Percentiles rank a stretch among this genome's conserved stretches.
Evolutionary conservation across 1,140 invertebrate genomes (phyloP).

Genomic region (Leptinotarsa texana): DNA sequence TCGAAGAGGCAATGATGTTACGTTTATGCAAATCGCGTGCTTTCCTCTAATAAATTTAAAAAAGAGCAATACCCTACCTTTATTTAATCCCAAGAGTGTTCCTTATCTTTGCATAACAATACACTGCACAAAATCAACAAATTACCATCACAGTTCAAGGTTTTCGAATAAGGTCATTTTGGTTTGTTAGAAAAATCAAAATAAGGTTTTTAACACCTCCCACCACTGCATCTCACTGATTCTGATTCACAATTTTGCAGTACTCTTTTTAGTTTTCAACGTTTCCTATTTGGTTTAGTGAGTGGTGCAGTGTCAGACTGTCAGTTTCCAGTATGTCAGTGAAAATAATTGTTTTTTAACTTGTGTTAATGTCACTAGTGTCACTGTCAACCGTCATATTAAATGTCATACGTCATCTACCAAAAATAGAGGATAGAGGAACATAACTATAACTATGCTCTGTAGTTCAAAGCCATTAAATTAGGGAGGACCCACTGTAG

Average conservation of each 20-base stretch:
- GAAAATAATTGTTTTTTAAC: neutral
- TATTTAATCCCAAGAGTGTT: neutral
- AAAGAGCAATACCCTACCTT: neutral
- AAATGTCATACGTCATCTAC: too few relatives aligned
- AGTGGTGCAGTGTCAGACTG: neutral
- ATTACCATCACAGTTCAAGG: slow-evolving; percentile 5
- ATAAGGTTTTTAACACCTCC: neutral
- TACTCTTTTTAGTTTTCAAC: neutral
- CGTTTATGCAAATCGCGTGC: neutral
- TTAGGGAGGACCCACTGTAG: too few relatives aligned
- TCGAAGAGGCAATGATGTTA: neutral
- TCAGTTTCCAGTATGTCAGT: slow-evolving; percentile 1
- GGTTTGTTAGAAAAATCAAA: neutral
- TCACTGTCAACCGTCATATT: too few relatives aligned
- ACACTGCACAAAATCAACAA: neutral
- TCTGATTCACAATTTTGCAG: neutral
- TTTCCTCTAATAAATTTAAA: neutral
- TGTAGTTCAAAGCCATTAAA: too few relatives aligned
- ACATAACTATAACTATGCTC: too few relatives aligned
- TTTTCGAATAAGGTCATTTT: neutral
- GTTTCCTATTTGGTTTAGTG: neutral
- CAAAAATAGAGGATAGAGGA: too few relatives aligned
- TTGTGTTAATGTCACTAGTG: too few relatives aligned
- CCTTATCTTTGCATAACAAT: neutral
- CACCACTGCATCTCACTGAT: neutral